Evolutionary conservation across 1,140 invertebrate genomes (phyloP).

Genomic region (Grapholita molesta): DNA sequence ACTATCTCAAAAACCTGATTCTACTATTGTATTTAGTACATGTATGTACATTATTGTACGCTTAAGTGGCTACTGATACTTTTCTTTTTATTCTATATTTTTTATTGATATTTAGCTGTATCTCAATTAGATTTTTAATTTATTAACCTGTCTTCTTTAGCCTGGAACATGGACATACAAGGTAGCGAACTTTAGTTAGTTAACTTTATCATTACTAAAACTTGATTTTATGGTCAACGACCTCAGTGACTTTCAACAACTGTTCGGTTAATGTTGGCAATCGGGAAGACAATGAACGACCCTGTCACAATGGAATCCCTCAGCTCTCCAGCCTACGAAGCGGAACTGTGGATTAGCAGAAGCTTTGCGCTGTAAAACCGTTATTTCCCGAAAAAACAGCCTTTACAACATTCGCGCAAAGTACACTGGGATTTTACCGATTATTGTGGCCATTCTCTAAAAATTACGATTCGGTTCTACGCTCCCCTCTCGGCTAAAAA

Average conservation of each 20-base stretch:
- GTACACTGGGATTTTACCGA: constrained; percentile 62
- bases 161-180: neutral
- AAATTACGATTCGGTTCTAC: constrained; percentile 67
- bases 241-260: constrained; percentile 1
- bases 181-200: constrained; percentile 2
- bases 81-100: neutral
- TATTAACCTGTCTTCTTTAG: neutral
- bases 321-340: constrained; percentile 39
- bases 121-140: neutral
- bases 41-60: neutral
- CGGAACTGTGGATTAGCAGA: constrained; percentile 48
- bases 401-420: constrained; percentile 50
- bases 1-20: neutral
- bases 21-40: no score
- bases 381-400: constrained; percentile 46
- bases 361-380: constrained; percentile 51
- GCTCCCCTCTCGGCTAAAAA: constrained; percentile 77
- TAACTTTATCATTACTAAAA: neutral
- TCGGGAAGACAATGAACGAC: constrained; percentile 26
- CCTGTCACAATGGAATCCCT: constrained; percentile 43
- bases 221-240: neutral
- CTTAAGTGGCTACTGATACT: neutral
- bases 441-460: constrained; percentile 58
- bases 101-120: no score
- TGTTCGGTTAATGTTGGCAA: neutral